Conservation (phyloP, 2,888 invertebrate genomes). For the Crossocerus cetratus region DNA sequence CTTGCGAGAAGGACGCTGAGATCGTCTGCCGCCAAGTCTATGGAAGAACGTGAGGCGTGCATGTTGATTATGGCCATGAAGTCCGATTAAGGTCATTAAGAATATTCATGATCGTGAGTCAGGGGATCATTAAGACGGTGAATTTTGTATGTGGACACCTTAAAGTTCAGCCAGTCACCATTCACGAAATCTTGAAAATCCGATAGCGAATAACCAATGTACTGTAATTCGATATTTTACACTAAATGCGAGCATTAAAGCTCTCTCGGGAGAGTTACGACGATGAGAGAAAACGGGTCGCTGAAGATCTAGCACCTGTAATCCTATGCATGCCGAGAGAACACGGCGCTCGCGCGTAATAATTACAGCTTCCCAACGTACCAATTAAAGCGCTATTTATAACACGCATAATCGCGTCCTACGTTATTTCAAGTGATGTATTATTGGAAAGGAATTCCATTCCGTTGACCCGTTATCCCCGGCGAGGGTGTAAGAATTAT, state of each 20-base stretch:
- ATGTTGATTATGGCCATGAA: slow-evolving; percentile 52
- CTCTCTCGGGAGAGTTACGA: not conserved
- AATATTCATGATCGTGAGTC: slow-evolving; percentile 61
- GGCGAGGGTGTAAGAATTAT: slow-evolving; percentile 13
- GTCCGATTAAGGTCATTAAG: slow-evolving; percentile 61
- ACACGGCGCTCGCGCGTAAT: slow-evolving; percentile 21
- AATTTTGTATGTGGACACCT: slow-evolving; percentile 40
- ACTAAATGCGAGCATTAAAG: not conserved
- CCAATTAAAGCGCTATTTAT: slow-evolving; percentile 64
- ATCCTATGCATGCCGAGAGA: slow-evolving; percentile 45
- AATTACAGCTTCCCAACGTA: slow-evolving; percentile 53
- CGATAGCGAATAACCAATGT: not conserved
- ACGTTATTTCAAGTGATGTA: slow-evolving; percentile 62
- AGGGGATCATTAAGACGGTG: slow-evolving; percentile 35
- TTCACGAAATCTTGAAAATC: not conserved
- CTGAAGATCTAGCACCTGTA: slow-evolving; percentile 17
- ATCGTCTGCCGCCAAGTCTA: slow-evolving; percentile 9
- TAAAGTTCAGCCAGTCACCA: not conserved
- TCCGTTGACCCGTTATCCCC: slow-evolving; percentile 49
- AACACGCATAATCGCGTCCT: slow-evolving; percentile 58
- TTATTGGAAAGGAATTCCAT: slow-evolving; percentile 63
- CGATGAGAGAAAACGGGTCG: slow-evolving; percentile 4
- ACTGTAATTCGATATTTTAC: not conserved
- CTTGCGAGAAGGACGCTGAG: not conserved
- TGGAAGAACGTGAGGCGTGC: slow-evolving; percentile 28